A percentile compares a stretch with the other conserved stretches of the same genome.
phyloP scores from a whole-genome alignment of 2,113 vertebrate genomes.

The Gambusia holbrooki region DNA sequence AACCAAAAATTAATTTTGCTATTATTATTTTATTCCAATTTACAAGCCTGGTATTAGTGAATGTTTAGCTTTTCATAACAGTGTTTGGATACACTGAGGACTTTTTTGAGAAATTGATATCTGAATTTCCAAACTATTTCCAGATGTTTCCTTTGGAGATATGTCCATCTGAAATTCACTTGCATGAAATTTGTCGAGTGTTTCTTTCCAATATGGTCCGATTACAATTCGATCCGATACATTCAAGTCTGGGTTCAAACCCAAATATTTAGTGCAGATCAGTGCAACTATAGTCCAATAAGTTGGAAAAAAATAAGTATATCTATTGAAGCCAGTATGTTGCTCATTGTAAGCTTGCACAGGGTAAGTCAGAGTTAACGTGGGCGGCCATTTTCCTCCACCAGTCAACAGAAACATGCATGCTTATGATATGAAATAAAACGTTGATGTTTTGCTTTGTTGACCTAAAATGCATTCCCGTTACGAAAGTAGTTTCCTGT shows the following conservation, averaged over 20 bases:
- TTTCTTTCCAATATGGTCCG: background rate
- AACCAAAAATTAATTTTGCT: too few species aligned
- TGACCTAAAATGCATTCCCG: background rate
- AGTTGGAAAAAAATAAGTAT: background rate
- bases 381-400: background rate
- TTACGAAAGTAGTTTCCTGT: background rate
- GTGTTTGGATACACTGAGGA: too few species aligned
- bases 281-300: background rate
- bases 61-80: too few species aligned
- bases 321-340: too few species aligned
- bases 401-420: background rate
- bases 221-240: background rate
- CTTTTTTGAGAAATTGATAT: too few species aligned
- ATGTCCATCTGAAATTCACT: too few species aligned
- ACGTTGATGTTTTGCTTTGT: background rate
- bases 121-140: too few species aligned
- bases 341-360: too few species aligned
- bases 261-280: background rate
- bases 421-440: background rate
- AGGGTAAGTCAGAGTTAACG: background rate
- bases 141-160: too few species aligned
- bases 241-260: background rate
- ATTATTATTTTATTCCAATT: too few species aligned
- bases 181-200: background rate
- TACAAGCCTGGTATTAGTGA: too few species aligned